A percentile compares a stretch with the other conserved stretches of the same genome.
phyloP scores from a whole-genome alignment of 2,113 vertebrate species.

The Corythornis vintsioides region DNA sequence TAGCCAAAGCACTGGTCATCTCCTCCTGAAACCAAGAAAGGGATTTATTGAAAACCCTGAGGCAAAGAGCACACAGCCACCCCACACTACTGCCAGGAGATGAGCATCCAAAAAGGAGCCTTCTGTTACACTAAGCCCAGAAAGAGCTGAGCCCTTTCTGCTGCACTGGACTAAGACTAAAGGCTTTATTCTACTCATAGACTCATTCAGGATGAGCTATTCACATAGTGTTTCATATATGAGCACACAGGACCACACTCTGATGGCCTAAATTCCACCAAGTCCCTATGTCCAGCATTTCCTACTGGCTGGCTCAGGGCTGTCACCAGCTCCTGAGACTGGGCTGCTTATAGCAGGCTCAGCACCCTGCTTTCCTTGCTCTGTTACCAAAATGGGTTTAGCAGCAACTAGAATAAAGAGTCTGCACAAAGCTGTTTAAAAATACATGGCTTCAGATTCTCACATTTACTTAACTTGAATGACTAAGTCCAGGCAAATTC shows the following conservation, averaged over 20 bases:
- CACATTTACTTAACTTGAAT: background rate
- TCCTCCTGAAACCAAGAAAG: constrained; percentile 84
- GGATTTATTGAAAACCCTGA: background rate
- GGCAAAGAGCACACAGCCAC: background rate
- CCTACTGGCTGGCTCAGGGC: background rate
- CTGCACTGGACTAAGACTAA: background rate
- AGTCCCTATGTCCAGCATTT: background rate
- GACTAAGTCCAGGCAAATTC: background rate
- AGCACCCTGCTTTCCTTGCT: background rate
- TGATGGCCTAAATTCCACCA: background rate
- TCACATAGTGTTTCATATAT: background rate
- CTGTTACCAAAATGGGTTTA: background rate
- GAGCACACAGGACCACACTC: background rate
- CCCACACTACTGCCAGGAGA: background rate
- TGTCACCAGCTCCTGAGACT: background rate
- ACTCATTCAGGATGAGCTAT: background rate
- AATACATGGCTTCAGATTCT: background rate
- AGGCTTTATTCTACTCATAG: background rate
- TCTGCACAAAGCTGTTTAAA: background rate
- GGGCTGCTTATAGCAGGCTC: background rate
- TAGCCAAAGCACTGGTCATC: constrained; percentile 97
- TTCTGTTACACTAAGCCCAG: background rate
- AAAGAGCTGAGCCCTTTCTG: background rate
- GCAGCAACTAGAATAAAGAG: background rate
- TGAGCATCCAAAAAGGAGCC: background rate